phyloP scores from a whole-genome alignment of 2,113 vertebrate genomes.

The Eretmochelys imbricata region DNA sequence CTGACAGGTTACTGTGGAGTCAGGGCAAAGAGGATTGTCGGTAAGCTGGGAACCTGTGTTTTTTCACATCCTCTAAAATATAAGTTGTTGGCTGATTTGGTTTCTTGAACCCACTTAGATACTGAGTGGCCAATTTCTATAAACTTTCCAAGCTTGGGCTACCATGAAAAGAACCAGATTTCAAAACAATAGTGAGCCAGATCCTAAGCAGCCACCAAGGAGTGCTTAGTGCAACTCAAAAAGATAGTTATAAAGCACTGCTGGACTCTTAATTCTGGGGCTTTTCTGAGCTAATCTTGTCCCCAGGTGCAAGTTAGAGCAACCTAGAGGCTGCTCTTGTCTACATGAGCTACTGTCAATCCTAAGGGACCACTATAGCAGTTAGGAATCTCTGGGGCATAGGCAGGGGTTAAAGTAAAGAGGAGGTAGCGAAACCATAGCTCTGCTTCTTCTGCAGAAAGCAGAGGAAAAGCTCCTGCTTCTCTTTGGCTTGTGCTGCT shows the following conservation, averaged over 20 bases:
- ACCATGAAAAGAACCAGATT: not conserved
- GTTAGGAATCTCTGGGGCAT: not conserved
- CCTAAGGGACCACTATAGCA: not conserved
- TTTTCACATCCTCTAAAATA: slow-evolving; percentile 13
- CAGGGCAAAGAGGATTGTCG: not conserved
- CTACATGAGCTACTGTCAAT: not conserved
- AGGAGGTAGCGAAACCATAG: not conserved
- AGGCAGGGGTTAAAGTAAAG: not conserved
- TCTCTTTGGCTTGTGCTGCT: not conserved
- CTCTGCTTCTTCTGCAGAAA: not conserved
- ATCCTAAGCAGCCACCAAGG: not conserved
- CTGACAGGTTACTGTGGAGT: not conserved
- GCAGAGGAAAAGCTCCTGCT: not conserved
- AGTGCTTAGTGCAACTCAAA: not conserved
- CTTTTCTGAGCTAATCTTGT: not conserved
- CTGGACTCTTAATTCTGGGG: too few relatives aligned
- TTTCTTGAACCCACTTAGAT: not conserved
- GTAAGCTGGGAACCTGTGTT: not conserved
- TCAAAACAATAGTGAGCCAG: not conserved
- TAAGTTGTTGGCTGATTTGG: accelerated
- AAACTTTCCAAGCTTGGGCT: not conserved
- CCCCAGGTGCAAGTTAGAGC: not conserved
- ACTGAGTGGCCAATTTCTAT: not conserved
- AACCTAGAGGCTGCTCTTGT: not conserved
- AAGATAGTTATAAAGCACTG: not conserved